Evolutionary conservation across 2,113 vertebrate genomes (phyloP).

Genomic region (Centropus unirufus): DNA sequence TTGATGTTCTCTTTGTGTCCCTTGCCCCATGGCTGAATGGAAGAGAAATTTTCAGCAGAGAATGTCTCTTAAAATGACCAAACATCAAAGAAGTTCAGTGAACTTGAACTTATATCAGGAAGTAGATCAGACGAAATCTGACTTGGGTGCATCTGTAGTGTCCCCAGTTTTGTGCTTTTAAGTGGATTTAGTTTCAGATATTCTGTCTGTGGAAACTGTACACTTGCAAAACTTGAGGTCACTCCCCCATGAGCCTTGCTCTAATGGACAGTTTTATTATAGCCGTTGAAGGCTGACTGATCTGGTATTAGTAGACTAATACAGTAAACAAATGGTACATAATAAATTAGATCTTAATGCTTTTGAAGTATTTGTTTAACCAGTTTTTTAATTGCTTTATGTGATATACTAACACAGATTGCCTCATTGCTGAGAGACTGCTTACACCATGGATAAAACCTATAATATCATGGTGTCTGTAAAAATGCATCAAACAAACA

Average conservation of each 20-base stretch:
- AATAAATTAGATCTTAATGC: constrained; percentile 46
- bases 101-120: constrained; percentile 68
- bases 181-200: constrained; percentile 62
- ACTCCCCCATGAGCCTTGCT: constrained; percentile 32
- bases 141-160: background rate
- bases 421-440: background rate
- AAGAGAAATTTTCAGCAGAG: constrained; percentile 12
- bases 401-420: background rate
- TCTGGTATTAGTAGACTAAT: constrained; percentile 42
- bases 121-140: constrained; percentile 47
- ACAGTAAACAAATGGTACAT: constrained; percentile 18
- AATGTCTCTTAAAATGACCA: constrained; percentile 16
- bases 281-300: constrained; percentile 50
- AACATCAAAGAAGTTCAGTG: constrained; percentile 66
- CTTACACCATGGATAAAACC: background rate
- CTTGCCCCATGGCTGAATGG: background rate
- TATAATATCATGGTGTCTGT: background rate
- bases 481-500: background rate
- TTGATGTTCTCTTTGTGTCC: background rate
- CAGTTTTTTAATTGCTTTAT: constrained; percentile 13
- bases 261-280: constrained; percentile 61
- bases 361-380: constrained; percentile 61
- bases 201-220: constrained; percentile 47
- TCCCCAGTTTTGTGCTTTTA: constrained; percentile 35
- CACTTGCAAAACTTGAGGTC: constrained; percentile 21